These are phyloP conservation scores for Hermodice carunculata DNA, from an alignment of 2,888 invertebrate species.

Conservation along the genomic window DNA sequence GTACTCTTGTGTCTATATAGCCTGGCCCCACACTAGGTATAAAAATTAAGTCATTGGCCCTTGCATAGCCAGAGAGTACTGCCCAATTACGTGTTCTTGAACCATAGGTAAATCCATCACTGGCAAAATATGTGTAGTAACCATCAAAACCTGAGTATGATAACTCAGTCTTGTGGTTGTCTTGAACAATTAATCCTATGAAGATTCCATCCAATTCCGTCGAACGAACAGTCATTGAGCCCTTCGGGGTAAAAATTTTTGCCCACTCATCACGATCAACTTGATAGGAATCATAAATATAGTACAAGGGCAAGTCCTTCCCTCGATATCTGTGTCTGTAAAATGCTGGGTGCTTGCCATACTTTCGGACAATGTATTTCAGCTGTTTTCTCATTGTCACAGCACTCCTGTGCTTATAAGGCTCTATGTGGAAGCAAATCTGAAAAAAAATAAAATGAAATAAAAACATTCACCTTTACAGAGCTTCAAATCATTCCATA, in stretches of 20 bases:
- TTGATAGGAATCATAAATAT: conserved; percentile 78
- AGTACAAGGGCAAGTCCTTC: conserved; percentile 74
- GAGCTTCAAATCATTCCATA: too few relatives aligned
- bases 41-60: conserved; percentile 69
- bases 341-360: conserved; percentile 74
- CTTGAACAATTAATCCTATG: conserved; percentile 75
- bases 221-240: conserved; percentile 72
- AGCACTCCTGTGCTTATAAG: conserved; percentile 70
- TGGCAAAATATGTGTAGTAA: conserved; percentile 78
- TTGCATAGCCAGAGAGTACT: conserved; percentile 47
- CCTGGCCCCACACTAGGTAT: conserved; percentile 81
- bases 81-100: conserved; percentile 72
- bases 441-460: conserved; percentile 44
- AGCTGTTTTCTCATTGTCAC: conserved; percentile 64
- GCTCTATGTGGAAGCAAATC: conserved; percentile 76
- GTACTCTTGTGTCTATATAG: conserved; percentile 77
- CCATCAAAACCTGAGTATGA: conserved; percentile 72
- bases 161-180: conserved; percentile 71
- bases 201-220: conserved; percentile 75
- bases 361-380: conserved; percentile 67
- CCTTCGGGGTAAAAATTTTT: conserved; percentile 63
- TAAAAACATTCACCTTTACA: too few relatives aligned
- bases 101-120: conserved; percentile 77
- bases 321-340: conserved; percentile 66
- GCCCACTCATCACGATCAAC: conserved; percentile 73